Base-by-base conservation (phyloP, 2,113 vertebrate species). In the Scolopax mira region DNA sequence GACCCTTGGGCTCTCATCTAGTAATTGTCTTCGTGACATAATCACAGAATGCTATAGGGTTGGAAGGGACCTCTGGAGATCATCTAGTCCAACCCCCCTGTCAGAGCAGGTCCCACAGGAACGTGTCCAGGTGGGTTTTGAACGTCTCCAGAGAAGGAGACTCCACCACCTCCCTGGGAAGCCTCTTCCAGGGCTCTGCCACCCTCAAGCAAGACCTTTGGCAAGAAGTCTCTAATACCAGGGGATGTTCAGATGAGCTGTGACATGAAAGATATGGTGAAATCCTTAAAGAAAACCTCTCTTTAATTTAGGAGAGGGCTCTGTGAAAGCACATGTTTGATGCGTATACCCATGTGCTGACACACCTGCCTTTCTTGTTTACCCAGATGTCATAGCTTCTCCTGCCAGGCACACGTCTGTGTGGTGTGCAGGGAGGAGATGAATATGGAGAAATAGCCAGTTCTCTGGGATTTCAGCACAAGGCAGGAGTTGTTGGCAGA, bases 401-500 rank as follows among this genome's bases (percentile, higher is more conserved):
- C 71, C 78, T 0, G 1, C n/a, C 39, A 67, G 70, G 14, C 19
- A 49, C 39, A 14, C 17, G 0, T 12, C 7, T 0, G 7, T 1
- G 3, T 51, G 48, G 27, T 35, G 27, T 35, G 37, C 19, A 11
- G 39, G 13, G 62, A 62, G 80, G 1, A 30, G 35, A 6, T 33
- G 44, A 7, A 4, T 25, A 49, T 30, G 3, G 2, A 23, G 49
- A 33, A 75, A 17, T 19, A 51, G 23, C 23, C 23, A 54, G 22
- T 27, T 12, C 21, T 28, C 42, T 42, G 44, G 57, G 57, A 22
- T 15, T 15, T 14, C 18, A 7, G 12, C 42, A 42, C 54, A 19
- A 7, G 37, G 35, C 39, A n/a, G 44, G 39, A 60, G 69, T 6
- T 0, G 1, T 6, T 72, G 74, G 33, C 33, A 51, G 70, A 37